These are phyloP conservation scores for Mallotus villosus DNA, from an alignment of 2,797 vertebrate species.

Conservation along the genomic window DNA sequence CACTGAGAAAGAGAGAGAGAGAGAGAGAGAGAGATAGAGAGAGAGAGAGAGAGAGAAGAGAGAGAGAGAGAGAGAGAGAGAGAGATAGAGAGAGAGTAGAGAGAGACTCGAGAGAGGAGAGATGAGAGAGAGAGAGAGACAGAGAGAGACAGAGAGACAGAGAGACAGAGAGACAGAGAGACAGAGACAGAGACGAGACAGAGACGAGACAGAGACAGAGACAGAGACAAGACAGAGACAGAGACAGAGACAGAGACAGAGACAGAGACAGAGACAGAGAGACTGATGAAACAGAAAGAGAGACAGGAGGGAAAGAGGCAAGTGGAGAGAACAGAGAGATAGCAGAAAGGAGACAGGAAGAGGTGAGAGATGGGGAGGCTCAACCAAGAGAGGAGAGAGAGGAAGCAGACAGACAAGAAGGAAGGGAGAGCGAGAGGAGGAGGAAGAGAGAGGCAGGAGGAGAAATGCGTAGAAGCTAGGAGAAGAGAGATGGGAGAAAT, in stretches of 20 bases:
- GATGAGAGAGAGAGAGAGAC: neutral
- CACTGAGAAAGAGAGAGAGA: constrained; percentile 35
- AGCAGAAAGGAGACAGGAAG: no score
- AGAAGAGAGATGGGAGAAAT: neutral
- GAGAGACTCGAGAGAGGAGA: no score
- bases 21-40: constrained; percentile 13
- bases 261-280: neutral
- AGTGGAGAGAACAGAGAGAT: neutral
- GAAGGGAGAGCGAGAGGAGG: neutral
- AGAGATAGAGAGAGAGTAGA: no score
- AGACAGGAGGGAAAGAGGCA: no score
- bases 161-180: neutral
- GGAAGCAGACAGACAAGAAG: neutral
- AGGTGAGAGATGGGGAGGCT: neutral
- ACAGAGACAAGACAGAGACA: no score
- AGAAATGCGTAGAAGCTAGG: neutral
- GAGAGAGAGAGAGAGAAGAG: constrained; percentile 11
- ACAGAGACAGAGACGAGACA: no score
- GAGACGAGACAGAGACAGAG: no score
- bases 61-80: neutral
- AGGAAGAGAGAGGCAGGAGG: neutral
- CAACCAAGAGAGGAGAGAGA: neutral
- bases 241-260: no score
- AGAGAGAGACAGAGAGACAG: no score
- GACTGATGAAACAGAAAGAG: neutral